Evolutionary conservation across 2,888 invertebrate genomes (phyloP).

Genomic region (Plagiodera versicolora): DNA sequence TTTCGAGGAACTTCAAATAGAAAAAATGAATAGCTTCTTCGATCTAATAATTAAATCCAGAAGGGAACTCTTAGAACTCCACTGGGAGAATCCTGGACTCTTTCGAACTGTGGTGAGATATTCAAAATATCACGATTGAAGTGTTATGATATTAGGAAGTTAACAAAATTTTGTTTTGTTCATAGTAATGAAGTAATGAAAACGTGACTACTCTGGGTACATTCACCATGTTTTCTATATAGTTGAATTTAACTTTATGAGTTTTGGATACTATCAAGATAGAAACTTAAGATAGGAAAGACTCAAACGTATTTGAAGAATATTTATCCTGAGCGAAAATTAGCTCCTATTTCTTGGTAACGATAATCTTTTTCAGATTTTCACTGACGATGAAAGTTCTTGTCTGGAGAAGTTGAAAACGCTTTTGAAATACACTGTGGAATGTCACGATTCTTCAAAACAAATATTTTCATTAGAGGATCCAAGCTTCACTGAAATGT

Average conservation of each 20-base stretch:
- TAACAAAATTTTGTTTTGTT: not conserved
- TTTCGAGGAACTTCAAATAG: constrained; percentile 12
- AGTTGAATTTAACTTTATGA: too few relatives aligned
- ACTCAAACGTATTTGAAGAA: too few relatives aligned
- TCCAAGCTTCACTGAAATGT: not conserved
- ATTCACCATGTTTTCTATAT: too few relatives aligned
- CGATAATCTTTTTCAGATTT: constrained; percentile 33
- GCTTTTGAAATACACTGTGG: constrained; percentile 16
- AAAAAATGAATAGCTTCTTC: constrained; percentile 17
- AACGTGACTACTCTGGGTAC: too few relatives aligned
- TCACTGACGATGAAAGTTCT: constrained; percentile 38
- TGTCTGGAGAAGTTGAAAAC: constrained; percentile 32
- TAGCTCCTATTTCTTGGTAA: too few relatives aligned
- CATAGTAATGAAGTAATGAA: too few relatives aligned
- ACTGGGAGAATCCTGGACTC: constrained; percentile 33
- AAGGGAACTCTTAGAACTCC: constrained; percentile 28
- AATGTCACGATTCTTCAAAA: not conserved
- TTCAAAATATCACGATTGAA: too few relatives aligned
- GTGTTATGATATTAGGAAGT: too few relatives aligned
- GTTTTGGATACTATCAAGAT: too few relatives aligned
- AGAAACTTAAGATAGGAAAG: too few relatives aligned
- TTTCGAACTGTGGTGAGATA: constrained; percentile 30
- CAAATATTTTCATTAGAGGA: constrained; percentile 3
- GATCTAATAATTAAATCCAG: constrained; percentile 12
- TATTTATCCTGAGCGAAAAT: too few relatives aligned